Percentiles rank a stretch among this genome's conserved stretches.
These are phyloP conservation scores for Hydropotes inermis DNA, from an alignment of 2,113 vertebrate genomes.

Conservation along the genomic window DNA sequence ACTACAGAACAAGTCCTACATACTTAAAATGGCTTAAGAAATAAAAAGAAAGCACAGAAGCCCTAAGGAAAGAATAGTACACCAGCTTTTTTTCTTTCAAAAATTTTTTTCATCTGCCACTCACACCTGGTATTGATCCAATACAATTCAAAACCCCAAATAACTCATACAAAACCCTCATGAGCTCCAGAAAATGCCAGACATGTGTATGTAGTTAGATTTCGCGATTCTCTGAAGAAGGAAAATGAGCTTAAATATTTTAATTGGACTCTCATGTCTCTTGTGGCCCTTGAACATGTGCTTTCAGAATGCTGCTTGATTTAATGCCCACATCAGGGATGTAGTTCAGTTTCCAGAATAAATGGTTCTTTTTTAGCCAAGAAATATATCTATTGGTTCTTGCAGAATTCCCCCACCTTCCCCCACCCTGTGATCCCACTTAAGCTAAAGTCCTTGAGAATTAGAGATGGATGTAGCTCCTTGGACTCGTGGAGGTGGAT, in stretches of 20 bases:
- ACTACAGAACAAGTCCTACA: background rate
- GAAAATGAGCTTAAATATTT: background rate
- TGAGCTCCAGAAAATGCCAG: background rate
- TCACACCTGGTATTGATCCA: constrained; percentile 36
- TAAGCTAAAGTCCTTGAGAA: background rate
- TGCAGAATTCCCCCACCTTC: background rate
- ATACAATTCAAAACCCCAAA: background rate
- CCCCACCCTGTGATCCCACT: background rate
- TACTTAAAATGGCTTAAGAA: background rate
- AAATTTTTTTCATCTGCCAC: background rate
- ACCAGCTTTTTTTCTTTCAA: background rate
- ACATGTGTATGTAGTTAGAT: constrained; percentile 36
- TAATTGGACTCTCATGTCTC: constrained; percentile 26
- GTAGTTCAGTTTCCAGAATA: background rate
- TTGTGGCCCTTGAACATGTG: background rate
- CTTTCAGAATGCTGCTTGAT: constrained; percentile 13
- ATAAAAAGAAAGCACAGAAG: background rate
- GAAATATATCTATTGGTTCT: background rate
- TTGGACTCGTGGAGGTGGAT: background rate
- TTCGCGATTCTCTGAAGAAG: background rate
- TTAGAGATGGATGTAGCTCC: background rate
- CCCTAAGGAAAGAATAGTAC: background rate
- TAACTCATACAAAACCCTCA: background rate
- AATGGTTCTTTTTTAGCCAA: background rate
- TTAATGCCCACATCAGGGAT: background rate